Evolutionary conservation across 2,888 invertebrate species (phyloP).

Genomic region (Nasonia oneida): DNA sequence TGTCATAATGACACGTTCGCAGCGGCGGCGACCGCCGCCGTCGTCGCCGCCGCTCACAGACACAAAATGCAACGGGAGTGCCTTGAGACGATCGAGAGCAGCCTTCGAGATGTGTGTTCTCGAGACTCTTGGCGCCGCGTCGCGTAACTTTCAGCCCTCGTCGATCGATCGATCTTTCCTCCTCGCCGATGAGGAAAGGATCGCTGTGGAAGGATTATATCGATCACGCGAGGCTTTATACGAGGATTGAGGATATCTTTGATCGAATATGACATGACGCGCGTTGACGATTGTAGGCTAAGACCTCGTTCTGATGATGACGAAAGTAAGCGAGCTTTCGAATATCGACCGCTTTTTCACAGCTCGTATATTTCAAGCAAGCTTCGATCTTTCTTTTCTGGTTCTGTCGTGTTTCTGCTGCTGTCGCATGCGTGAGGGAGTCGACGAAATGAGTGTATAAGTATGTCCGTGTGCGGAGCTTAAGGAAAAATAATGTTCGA

Average conservation of each 20-base stretch:
- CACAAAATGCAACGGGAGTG: slow-evolving; percentile 62
- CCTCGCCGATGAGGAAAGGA: not conserved
- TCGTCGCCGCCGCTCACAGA: not conserved
- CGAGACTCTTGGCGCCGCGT: slow-evolving; percentile 10
- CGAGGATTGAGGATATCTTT: slow-evolving; percentile 1
- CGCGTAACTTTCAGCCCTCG: not conserved
- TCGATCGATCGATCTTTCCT: slow-evolving; percentile 17
- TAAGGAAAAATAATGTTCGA: not conserved
- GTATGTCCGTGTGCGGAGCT: not conserved
- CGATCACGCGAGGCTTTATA: slow-evolving; percentile 9
- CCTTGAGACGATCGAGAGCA: slow-evolving; percentile 69
- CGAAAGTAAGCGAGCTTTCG: slow-evolving; percentile 19
- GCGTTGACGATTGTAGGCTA: slow-evolving; percentile 1
- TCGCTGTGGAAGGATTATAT: not conserved
- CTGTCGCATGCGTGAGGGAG: not conserved
- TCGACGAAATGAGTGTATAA: not conserved
- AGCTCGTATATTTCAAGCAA: not conserved
- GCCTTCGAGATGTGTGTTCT: slow-evolving; percentile 64
- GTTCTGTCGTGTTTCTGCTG: not conserved
- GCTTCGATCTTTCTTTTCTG: not conserved
- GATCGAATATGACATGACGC: slow-evolving; percentile 2
- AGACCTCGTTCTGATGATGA: not conserved
- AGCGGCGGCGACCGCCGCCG: not conserved
- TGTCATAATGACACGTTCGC: slow-evolving; percentile 48
- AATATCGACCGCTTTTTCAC: not conserved